Evolutionary conservation across 2,113 vertebrate genomes (phyloP), one percentile per base, ranked within the genome.

Genomic region (Sitta europaea): DNA sequence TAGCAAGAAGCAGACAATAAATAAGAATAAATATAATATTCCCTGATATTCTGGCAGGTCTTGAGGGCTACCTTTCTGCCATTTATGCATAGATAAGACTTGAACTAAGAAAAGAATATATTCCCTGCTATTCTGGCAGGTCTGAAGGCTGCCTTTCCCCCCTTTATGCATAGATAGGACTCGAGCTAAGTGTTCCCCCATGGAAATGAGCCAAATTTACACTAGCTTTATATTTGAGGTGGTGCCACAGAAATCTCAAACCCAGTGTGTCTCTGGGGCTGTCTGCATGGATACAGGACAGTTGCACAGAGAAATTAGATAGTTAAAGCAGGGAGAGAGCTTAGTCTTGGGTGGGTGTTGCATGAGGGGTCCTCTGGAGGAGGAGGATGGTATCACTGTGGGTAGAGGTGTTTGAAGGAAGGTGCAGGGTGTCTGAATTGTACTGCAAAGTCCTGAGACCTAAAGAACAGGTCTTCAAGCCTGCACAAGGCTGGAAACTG

Each of bases 1-100:
- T 47, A 90, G 70, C 93, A 96, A 71, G 75, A 93, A 95, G 86
- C 81, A 94, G 54, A 92, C 38, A 81, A 72, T 78, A 90, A 88
- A 81, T 62, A 89, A 78, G 57, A 72, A 83, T 61, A 84, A 95
- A 91, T 91, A 54, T 28, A 90, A 54, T 27, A 57, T 88, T 93
- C 61, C 86, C 66, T 61, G 58, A 71, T 86, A 38, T 59, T 67
- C 77, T 57, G 62, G 50, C 62, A 90, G 57, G 57, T 68, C 31
- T 83, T 83, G 85, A 79, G 63, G 55, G 53, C 54, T 89, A 67
- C 18, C 27, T 77, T 83, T 53, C 47, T 80, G 76, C 40, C 77
- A 42, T 55, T 83, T 75, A 73, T 94, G 87, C 66, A 85, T 85
- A 95, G 87, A 70, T 78, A 72, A 91, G 78, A 94, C 23, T 83